Conservation (phyloP, 2,797 vertebrate genomes). For the Labroides dimidiatus region DNA sequence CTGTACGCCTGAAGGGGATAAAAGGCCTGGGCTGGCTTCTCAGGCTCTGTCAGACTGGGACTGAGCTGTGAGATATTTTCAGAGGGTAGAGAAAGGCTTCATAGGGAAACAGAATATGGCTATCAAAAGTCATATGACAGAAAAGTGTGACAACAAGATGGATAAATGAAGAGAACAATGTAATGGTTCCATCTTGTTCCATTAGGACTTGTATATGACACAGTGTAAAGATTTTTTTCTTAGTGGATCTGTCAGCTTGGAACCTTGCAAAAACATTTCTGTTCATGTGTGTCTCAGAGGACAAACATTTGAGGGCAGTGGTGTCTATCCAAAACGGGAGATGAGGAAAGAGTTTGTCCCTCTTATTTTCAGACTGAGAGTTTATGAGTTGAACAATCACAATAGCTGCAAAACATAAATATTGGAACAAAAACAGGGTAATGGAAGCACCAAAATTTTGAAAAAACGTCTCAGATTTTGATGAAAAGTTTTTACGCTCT, state of each 20-base stretch:
- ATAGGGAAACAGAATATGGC: not conserved
- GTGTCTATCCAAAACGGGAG: not conserved
- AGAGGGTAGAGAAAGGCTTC: conserved; percentile 4
- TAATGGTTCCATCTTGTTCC: conserved; percentile 16
- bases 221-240: not conserved
- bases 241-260: not conserved
- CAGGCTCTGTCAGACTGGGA: conserved; percentile 3
- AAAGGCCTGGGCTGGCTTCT: conserved; percentile 15
- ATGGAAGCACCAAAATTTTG: too few relatives aligned
- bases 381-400: not conserved
- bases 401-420: too few relatives aligned
- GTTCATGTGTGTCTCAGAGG: not conserved
- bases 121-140: conserved; percentile 5
- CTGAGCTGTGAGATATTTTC: not conserved
- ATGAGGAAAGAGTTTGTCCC: not conserved
- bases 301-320: not conserved
- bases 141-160: conserved; percentile 6
- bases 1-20: conserved; percentile 11
- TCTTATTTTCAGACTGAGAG: not conserved
- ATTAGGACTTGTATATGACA: conserved; percentile 9
- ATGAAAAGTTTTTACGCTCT: too few relatives aligned
- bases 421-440: too few relatives aligned
- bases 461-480: too few relatives aligned
- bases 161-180: conserved; percentile 21
- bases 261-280: conserved; percentile 3